phyloP scores from a whole-genome alignment of 1,140 invertebrate genomes.

The Bicyclus anynana region DNA sequence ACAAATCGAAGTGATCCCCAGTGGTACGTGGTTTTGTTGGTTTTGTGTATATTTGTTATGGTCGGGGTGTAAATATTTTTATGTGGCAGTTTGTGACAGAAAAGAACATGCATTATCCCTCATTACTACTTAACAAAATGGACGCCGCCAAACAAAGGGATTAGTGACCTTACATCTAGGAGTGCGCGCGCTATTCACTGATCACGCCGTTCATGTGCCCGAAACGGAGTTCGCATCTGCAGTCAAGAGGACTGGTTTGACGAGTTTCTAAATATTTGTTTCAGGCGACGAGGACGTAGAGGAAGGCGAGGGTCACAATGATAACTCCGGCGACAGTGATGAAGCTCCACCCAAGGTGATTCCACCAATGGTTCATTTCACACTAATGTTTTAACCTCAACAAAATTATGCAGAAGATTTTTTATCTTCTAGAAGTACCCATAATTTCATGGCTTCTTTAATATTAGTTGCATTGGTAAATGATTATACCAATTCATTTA shows the following conservation, averaged over 20 bases:
- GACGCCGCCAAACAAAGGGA: slow-evolving; percentile 84
- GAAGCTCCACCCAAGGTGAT: slow-evolving; percentile 79
- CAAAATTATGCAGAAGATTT: no score
- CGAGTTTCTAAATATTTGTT: slow-evolving; percentile 62
- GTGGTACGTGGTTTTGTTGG: slow-evolving; percentile 29
- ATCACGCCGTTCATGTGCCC: slow-evolving; percentile 30
- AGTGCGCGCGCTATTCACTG: slow-evolving; percentile 47
- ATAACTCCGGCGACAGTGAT: slow-evolving; percentile 86
- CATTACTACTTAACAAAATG: slow-evolving; percentile 83
- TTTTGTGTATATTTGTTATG: slow-evolving; percentile 55
- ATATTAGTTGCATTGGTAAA: no score
- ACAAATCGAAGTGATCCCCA: slow-evolving; percentile 16
- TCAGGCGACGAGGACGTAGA: slow-evolving; percentile 84
- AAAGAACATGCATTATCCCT: slow-evolving; percentile 76
- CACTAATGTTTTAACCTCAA: background rate
- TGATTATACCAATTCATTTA: no score
- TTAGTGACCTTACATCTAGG: slow-evolving; percentile 74
- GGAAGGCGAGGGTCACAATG: slow-evolving; percentile 79
- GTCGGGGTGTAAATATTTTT: slow-evolving; percentile 72
- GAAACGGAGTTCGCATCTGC: slow-evolving; percentile 33
- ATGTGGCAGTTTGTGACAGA: slow-evolving; percentile 74
- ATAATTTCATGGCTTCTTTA: no score
- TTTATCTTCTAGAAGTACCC: no score
- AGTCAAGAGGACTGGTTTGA: slow-evolving; percentile 53
- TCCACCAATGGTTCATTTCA: slow-evolving; percentile 16